A percentile compares a stretch with the other conserved stretches of the same genome.
Evolutionary conservation across 2,797 vertebrate genomes (phyloP).

Genomic region (Tamandua tetradactyla): DNA sequence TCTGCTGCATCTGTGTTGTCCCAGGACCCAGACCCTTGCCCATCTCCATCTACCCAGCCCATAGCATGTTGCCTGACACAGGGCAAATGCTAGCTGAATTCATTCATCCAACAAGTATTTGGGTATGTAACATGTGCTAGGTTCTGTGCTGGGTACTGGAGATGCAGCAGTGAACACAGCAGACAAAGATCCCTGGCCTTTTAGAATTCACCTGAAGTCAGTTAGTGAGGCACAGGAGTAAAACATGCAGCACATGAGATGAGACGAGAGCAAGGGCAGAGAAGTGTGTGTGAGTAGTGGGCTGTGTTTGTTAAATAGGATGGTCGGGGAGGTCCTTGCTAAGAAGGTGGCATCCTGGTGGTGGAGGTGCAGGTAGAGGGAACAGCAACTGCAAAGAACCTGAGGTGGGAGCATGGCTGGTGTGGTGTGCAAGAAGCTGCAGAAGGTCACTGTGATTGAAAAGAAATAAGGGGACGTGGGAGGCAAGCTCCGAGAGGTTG

Average conservation of each 20-base stretch:
- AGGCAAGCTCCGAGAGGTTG: not conserved
- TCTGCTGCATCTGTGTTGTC: not conserved
- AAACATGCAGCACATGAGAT: no score
- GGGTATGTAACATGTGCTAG: not conserved
- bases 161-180: not conserved
- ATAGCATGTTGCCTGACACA: not conserved
- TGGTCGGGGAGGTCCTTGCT: not conserved
- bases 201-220: rapidly evolving
- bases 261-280: not conserved
- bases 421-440: rapidly evolving
- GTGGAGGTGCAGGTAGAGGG: not conserved
- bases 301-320: not conserved
- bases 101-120: not conserved
- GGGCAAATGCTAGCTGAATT: not conserved
- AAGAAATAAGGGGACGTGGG: not conserved
- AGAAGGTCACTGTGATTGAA: not conserved
- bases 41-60: not conserved
- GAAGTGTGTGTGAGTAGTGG: no score
- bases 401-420: rapidly evolving
- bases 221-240: not conserved
- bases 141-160: not conserved
- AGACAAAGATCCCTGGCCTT: not conserved
- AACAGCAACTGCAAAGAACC: not conserved
- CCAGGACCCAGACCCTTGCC: not conserved
- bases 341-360: not conserved